These are phyloP conservation scores for Hepsetus odoe DNA, from an alignment of 2,113 vertebrate genomes.

Conservation along the genomic window DNA sequence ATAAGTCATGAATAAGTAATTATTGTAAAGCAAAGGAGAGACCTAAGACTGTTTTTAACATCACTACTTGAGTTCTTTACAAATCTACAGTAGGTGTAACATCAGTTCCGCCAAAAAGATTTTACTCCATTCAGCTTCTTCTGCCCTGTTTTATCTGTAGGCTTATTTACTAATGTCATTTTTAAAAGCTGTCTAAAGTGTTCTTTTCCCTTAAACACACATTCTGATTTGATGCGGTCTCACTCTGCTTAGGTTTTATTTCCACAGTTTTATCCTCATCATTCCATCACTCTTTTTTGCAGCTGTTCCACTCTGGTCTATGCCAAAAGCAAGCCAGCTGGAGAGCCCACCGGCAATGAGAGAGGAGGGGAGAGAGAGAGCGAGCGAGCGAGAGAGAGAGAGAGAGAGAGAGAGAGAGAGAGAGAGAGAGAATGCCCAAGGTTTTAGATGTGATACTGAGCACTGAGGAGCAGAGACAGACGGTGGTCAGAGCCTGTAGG, in stretches of 20 bases:
- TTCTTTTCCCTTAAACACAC: background rate
- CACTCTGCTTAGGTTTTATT: background rate
- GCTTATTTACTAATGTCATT: background rate
- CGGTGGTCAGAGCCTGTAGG: background rate
- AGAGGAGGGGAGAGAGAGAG: background rate
- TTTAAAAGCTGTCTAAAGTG: background rate
- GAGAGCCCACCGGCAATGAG: slow-evolving; percentile 8
- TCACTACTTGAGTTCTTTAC: background rate
- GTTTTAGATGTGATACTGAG: background rate
- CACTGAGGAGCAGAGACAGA: slow-evolving; percentile 18
- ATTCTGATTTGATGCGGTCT: background rate
- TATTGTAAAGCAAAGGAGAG: background rate
- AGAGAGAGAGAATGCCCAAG: background rate
- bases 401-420: background rate
- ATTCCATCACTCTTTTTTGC: background rate
- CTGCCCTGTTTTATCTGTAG: slow-evolving; percentile 4
- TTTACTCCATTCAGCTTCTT: background rate
- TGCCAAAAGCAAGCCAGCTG: slow-evolving; percentile 44
- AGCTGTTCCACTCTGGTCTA: slow-evolving; percentile 44
- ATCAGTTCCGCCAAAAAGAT: background rate
- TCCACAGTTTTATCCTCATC: background rate
- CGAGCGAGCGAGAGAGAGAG: background rate
- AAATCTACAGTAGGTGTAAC: slow-evolving; percentile 7
- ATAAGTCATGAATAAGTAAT: background rate
- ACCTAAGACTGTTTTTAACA: background rate